Evolutionary conservation across 2,113 vertebrate genomes (phyloP), one percentile per base, ranked within the genome.

Genomic region (Hippolais icterina): DNA sequence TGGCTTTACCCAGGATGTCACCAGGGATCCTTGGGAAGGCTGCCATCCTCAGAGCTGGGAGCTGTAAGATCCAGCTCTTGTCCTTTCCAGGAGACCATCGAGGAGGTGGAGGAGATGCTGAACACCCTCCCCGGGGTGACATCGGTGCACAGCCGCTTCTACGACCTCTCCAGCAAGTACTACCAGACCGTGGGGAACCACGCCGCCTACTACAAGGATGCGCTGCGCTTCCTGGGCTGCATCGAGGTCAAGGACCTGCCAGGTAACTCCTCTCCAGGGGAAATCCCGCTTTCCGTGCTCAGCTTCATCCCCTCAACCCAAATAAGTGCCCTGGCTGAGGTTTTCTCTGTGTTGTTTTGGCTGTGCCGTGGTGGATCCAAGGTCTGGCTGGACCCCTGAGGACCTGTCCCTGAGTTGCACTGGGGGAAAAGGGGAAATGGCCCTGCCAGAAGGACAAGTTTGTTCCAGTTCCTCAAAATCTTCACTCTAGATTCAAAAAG

Each of bases 161-260:
- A 99, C 1, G 99, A 99, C 65, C 98, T 99, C 54, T 99, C 99
- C 87, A 99, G 99, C 97, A 99, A 99, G 97, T 99, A 99, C 93
- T 99, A 99, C 64, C 99, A 99, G 96, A 99, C 99, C 0, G 98
- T 99, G 3, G 99, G 99, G 7, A 99, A 99, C 97, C 99, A 99
- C 0, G 99, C 99, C 0, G 97, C 99, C 63, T 99, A 99, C 97
- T 99, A 99, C 93, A 99, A 99, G 95, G 99, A 99, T 1, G 99
- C 99, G 0, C 98, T 99, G 94, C 98, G 99, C 46, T 99, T 99
- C 91, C 97, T 99, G 80, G 99, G 99, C 5, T 99, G 99, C 87
- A 99, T 99, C 11, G 99, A 99, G 53, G 98, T 98, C 23, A 99
- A 99, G 95, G 99, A 99, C 89, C 97, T 99, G 41, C 98, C 99